A percentile compares a stretch with the other conserved stretches of the same genome.
Conservation (phyloP, 2,113 vertebrate genomes). For the Rhinopithecus roxellana region DNA sequence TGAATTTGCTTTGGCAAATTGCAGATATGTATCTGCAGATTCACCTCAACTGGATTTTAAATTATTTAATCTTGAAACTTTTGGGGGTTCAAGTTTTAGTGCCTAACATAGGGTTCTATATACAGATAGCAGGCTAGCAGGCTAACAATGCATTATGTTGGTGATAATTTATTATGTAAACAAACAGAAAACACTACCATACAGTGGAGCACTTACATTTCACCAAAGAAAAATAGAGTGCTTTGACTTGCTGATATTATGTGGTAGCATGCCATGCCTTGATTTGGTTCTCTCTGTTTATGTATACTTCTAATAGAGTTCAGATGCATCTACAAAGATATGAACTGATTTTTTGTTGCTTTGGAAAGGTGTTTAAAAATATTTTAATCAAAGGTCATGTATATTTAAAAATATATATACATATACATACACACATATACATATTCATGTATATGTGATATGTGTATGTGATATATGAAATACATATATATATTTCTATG, state of each 20-base stretch:
- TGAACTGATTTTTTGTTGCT: background rate
- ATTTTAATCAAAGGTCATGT: background rate
- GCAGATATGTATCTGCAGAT: background rate
- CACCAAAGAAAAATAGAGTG: background rate
- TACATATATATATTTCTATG: background rate
- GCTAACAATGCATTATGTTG: background rate
- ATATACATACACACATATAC: background rate
- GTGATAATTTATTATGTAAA: background rate
- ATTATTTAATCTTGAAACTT: background rate
- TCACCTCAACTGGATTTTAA: background rate
- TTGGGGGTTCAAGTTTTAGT: background rate
- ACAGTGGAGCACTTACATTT: background rate
- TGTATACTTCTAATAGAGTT: background rate
- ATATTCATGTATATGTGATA: too few relatives aligned
- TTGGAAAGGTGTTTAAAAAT: background rate
- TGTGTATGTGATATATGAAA: background rate
- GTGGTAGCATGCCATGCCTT: background rate
- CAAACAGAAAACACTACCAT: background rate
- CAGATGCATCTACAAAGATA: background rate
- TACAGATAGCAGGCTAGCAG: background rate
- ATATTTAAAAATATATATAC: background rate
- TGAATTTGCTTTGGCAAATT: background rate
- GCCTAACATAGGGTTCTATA: background rate
- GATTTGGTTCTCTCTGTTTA: background rate
- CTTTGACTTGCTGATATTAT: background rate